Evolutionary conservation across 2,113 vertebrate genomes (phyloP).

Genomic region (Phylloscopus trochiloides): DNA sequence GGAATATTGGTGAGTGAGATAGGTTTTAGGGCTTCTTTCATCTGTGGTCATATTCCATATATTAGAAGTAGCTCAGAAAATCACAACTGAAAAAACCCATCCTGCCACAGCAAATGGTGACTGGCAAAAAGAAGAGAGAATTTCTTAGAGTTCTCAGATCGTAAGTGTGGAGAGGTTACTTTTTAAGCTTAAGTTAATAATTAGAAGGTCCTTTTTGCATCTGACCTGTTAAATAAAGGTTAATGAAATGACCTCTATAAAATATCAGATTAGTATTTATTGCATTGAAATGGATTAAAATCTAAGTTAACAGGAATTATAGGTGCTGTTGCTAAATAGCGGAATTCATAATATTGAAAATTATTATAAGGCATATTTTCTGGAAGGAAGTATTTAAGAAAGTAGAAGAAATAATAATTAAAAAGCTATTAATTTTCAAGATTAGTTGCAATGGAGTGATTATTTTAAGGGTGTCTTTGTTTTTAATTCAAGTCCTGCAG

Average conservation of each 20-base stretch:
- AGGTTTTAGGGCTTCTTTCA: background rate
- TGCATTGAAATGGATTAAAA: background rate
- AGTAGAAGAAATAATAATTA: background rate
- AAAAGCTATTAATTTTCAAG: background rate
- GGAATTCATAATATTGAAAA: background rate
- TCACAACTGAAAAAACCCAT: background rate
- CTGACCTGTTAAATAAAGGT: background rate
- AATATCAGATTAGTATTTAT: background rate
- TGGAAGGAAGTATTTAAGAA: background rate
- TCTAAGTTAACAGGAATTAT: background rate
- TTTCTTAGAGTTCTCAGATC: background rate
- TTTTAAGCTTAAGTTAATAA: background rate
- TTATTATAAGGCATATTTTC: background rate
- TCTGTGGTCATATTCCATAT: background rate
- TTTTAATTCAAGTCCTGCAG: background rate
- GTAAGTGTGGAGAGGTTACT: background rate
- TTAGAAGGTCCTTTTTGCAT: background rate
- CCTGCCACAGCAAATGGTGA: background rate
- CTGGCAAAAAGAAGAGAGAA: background rate
- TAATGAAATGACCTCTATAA: background rate
- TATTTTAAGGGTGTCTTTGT: background rate
- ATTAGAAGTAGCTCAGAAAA: background rate
- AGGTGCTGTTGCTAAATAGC: background rate
- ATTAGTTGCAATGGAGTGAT: background rate
- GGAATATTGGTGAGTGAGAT: background rate